Base-by-base conservation (phyloP, 2,888 invertebrate genomes). In the Thelaira solivaga region DNA sequence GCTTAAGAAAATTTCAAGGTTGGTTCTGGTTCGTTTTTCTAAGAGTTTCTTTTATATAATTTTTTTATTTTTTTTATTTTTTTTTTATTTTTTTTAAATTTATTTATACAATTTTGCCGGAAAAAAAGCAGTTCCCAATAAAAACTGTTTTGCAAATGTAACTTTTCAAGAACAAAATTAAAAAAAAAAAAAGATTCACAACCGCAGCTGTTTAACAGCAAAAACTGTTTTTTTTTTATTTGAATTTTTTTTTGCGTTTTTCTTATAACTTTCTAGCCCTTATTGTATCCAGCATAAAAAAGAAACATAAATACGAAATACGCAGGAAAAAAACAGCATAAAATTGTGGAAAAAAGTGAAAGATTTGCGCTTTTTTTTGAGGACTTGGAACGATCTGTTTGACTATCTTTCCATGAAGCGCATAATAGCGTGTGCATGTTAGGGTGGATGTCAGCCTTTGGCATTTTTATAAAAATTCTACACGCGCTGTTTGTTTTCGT, bases 401-500 rank as follows among this genome's bases (percentile, higher is more conserved):
- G 18, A 36, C 2, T 45, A 18, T 47, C 8, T 24, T 13, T 47
- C 1, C n/a, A 11, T 41, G 29, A 62, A 36, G 47, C 22, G 51
- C n/a, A 29, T 36, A 18, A 13, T 16, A 10, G 13, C 22, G 10
- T 55, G 20, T 39, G 13, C 34, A 20, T 59, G 41, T 41, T 2
- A 29, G 20, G 16, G 10, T 41, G n/a, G 8, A 22, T 47, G 43
- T 49, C 29, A 75, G 68, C 62, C 75, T 57, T 75, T 75, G 55
- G 75, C 69, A 41, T 69, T 68, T 55, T 36, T 62, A 55, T 47
- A 62, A 68, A 72, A 55, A 47, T 51, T 41, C 49, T 57, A 62
- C 53, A 36, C 2, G 18, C 8, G 20, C 24, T 7, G 26, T 62
- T 57, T n/a, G n/a, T n/a, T n/a, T n/a, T n/a, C n/a, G n/a, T n/a